phyloP scores from a whole-genome alignment of 2,113 vertebrate species.

The Melospiza melodia region DNA sequence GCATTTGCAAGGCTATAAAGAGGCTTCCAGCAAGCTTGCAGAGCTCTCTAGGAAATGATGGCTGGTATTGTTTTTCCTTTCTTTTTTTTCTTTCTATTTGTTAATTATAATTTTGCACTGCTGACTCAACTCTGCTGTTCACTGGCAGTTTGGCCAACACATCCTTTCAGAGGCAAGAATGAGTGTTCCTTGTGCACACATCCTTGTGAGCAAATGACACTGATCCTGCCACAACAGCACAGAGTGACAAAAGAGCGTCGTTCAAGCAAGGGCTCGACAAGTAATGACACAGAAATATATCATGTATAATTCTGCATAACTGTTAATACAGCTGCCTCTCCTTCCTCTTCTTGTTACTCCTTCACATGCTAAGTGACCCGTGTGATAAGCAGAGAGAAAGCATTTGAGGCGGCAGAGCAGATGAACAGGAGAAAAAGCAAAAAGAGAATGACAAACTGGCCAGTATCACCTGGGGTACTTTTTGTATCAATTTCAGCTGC shows the following conservation, averaged over 20 bases:
- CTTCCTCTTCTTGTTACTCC: not conserved
- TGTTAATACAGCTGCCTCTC: not conserved
- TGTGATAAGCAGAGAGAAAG: not conserved
- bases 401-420: not conserved
- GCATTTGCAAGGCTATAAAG: not conserved
- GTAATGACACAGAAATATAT: not conserved
- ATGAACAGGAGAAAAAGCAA: not conserved
- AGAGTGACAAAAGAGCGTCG: not conserved
- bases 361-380: not conserved
- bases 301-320: not conserved
- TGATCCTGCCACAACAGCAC: not conserved
- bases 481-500: not conserved
- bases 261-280: not conserved
- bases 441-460: not conserved
- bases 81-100: not conserved
- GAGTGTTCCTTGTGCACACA: rapidly evolving
- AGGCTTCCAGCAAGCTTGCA: not conserved
- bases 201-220: not conserved
- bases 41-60: conserved; percentile 1
- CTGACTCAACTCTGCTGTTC: not conserved
- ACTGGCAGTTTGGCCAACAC: not conserved
- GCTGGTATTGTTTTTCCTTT: not conserved
- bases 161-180: not conserved
- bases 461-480: not conserved
- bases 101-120: not conserved